Percentiles rank a stretch among this genome's conserved stretches.
These are phyloP conservation scores for Volucella bombylans DNA, from an alignment of 2,888 invertebrate species.

Conservation along the genomic window DNA sequence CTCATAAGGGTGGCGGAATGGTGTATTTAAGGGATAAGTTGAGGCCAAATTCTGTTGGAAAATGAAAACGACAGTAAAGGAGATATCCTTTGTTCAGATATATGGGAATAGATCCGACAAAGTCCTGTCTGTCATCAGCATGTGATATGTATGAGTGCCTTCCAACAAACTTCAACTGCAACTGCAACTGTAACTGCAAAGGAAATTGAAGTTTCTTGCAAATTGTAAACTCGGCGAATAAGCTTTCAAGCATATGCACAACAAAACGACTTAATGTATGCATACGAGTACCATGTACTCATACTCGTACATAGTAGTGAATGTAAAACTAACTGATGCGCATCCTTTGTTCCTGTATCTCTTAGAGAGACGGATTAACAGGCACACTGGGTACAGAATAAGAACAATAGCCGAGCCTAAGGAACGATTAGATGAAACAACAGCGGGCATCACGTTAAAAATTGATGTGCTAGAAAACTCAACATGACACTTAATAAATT, in stretches of 20 bases:
- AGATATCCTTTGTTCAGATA: slow-evolving; percentile 4
- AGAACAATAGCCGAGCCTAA: slow-evolving; percentile 65
- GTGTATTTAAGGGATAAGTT: slow-evolving; percentile 14
- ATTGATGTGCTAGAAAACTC: slow-evolving; percentile 63
- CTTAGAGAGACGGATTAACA: slow-evolving; percentile 50
- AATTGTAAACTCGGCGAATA: slow-evolving; percentile 28
- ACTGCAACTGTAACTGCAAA: neutral
- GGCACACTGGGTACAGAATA: slow-evolving; percentile 41
- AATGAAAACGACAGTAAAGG: slow-evolving; percentile 14
- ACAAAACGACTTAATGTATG: slow-evolving; percentile 9
- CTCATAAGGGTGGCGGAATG: neutral
- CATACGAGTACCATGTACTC: neutral
- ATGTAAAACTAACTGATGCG: slow-evolving; percentile 41
- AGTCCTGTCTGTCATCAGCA: slow-evolving; percentile 24
- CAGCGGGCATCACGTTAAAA: slow-evolving; percentile 21
- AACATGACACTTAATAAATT: slow-evolving; percentile 70
- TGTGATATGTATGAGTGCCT: slow-evolving; percentile 1
- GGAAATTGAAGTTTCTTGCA: slow-evolving; percentile 32
- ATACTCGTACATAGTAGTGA: neutral
- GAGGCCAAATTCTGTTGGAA: slow-evolving; percentile 13
- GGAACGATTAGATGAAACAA: slow-evolving; percentile 60
- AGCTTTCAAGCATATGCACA: slow-evolving; percentile 13
- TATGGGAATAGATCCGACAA: slow-evolving; percentile 7
- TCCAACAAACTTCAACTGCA: slow-evolving; percentile 18
- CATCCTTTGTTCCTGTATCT: slow-evolving; percentile 48